Percentiles rank a stretch among this genome's conserved stretches.
Evolutionary conservation across 2,888 invertebrate genomes (phyloP).

Genomic region (Campoplex nolae): DNA sequence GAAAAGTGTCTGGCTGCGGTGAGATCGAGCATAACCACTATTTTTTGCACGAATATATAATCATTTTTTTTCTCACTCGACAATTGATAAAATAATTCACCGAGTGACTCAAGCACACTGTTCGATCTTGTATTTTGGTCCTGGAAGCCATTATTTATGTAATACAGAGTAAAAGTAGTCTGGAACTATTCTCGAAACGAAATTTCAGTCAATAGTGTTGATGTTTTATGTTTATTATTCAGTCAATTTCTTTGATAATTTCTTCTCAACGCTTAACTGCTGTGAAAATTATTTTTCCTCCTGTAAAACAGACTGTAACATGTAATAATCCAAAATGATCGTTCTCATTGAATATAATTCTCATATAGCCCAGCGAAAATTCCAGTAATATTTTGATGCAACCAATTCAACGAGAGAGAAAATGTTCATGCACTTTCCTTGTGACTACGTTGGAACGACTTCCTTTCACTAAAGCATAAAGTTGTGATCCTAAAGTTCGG

Average conservation of each 20-base stretch:
- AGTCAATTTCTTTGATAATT: background rate
- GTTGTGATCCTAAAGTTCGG: slow-evolving; percentile 11
- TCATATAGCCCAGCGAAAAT: background rate
- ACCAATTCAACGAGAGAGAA: background rate
- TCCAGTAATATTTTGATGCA: slow-evolving; percentile 11
- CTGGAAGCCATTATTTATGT: no score
- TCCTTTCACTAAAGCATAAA: slow-evolving; percentile 38
- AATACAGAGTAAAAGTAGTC: no score
- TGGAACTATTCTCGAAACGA: no score
- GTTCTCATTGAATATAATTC: background rate
- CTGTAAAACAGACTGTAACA: background rate
- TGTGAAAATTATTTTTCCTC: background rate
- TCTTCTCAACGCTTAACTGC: background rate
- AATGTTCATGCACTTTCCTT: slow-evolving; percentile 21
- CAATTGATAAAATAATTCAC: background rate
- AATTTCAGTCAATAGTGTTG: no score
- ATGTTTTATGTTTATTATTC: no score
- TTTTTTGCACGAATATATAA: background rate
- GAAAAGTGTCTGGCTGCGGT: slow-evolving; percentile 20
- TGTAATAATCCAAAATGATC: background rate
- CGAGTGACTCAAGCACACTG: no score
- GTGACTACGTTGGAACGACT: slow-evolving; percentile 2
- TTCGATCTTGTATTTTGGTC: no score
- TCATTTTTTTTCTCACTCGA: background rate
- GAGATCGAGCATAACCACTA: background rate